Percentiles rank a stretch among this genome's conserved stretches.
Evolutionary conservation across 2,113 vertebrate genomes (phyloP).

Genomic region (Epinephelus cyanopodus): DNA sequence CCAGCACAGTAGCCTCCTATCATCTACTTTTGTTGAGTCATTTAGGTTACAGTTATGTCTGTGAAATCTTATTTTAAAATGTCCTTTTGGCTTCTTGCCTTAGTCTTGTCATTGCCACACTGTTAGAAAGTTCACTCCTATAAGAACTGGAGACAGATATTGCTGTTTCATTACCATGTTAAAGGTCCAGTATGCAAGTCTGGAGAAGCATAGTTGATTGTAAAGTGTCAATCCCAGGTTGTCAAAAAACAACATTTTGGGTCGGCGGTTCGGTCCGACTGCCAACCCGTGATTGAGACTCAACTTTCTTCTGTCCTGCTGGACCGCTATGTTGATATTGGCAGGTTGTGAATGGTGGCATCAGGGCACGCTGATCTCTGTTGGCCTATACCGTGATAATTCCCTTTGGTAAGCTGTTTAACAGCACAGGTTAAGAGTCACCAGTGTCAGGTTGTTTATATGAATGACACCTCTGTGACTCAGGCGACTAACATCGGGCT

Average conservation of each 20-base stretch:
- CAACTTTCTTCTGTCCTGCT: not conserved
- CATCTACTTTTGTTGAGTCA: constrained; percentile 14
- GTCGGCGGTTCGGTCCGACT: no score
- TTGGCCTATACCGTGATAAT: not conserved
- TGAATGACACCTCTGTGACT: not conserved
- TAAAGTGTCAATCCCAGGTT: no score
- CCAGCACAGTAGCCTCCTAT: constrained; percentile 7
- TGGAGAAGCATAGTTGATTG: no score
- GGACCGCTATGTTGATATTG: not conserved
- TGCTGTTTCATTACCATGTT: not conserved
- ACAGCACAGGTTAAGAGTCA: not conserved
- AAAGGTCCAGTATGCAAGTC: not conserved
- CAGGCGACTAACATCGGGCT: not conserved
- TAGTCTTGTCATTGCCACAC: not conserved
- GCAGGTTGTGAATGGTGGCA: constrained; percentile 14
- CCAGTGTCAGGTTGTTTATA: constrained; percentile 1
- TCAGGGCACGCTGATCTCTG: constrained; percentile 21
- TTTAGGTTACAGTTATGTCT: not conserved
- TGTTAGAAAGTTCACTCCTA: not conserved
- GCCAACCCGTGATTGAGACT: no score
- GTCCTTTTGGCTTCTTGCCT: not conserved
- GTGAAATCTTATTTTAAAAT: not conserved
- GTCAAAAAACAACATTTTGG: no score
- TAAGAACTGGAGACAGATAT: not conserved
- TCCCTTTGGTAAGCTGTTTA: constrained; percentile 32